A percentile compares a stretch with the other conserved stretches of the same genome.
phyloP scores from a whole-genome alignment of 2,888 invertebrate species.

The Lasioglossum figueresi region DNA sequence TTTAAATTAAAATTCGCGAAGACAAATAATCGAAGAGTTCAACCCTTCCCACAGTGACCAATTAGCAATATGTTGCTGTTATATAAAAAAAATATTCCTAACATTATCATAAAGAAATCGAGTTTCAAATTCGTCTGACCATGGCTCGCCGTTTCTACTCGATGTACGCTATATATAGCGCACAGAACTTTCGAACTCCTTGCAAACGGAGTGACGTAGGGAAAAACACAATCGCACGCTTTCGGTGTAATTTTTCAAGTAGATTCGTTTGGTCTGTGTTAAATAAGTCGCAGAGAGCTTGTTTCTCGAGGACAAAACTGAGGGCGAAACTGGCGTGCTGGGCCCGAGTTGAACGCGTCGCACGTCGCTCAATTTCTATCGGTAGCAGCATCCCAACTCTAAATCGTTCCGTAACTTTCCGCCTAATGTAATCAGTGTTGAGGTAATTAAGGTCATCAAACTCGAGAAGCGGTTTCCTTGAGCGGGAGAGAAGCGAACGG shows the following conservation, averaged over 20 bases:
- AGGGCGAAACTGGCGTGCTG: neutral
- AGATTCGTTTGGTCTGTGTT: neutral
- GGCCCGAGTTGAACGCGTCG: constrained; percentile 49
- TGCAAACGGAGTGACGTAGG: neutral
- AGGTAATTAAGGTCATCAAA: constrained; percentile 78
- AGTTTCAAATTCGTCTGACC: neutral
- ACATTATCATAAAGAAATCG: neutral
- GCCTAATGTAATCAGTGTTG: constrained; percentile 77
- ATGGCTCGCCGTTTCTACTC: neutral
- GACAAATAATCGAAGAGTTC: neutral
- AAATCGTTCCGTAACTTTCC: constrained; percentile 78
- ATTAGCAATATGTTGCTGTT: neutral
- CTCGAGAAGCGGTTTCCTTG: constrained; percentile 74
- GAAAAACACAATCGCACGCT: neutral
- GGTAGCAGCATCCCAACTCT: constrained; percentile 69
- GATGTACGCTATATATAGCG: neutral
- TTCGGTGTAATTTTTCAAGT: neutral
- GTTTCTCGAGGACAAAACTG: neutral
- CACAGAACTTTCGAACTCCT: neutral
- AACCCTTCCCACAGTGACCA: neutral
- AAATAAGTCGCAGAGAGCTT: neutral
- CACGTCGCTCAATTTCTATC: constrained; percentile 58
- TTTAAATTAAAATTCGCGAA: neutral
- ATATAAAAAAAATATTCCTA: neutral
- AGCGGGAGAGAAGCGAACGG: constrained; percentile 52